These are phyloP conservation scores for Gymnodraco acuticeps DNA, from an alignment of 2,797 vertebrate species.

Conservation along the genomic window DNA sequence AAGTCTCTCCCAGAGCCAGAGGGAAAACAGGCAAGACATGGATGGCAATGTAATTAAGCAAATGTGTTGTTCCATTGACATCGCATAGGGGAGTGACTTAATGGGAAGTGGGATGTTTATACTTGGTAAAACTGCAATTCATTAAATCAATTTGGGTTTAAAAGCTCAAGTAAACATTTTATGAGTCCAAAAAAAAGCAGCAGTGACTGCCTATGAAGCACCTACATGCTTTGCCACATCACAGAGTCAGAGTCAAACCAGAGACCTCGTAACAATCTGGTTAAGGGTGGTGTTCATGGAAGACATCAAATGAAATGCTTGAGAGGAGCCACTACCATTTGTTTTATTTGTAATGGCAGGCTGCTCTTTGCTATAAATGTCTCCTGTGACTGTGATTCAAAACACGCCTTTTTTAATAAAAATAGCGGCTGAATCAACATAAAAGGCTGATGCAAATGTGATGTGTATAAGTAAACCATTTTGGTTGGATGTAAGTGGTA, in stretches of 20 bases:
- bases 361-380: slow-evolving; percentile 26
- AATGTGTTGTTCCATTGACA: slow-evolving; percentile 49
- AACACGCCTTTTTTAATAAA: slow-evolving; percentile 10
- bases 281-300: slow-evolving; percentile 36
- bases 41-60: slow-evolving; percentile 40
- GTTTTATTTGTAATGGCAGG: slow-evolving; percentile 71
- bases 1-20: slow-evolving; percentile 29
- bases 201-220: slow-evolving; percentile 18
- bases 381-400: slow-evolving; percentile 27
- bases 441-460: background rate
- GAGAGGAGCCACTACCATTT: slow-evolving; percentile 56
- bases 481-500: slow-evolving; percentile 11
- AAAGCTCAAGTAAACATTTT: slow-evolving; percentile 52
- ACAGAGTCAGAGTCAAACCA: slow-evolving; percentile 17
- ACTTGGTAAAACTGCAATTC: slow-evolving; percentile 35
- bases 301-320: slow-evolving; percentile 63
- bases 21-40: slow-evolving; percentile 40
- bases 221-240: slow-evolving; percentile 30
- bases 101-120: slow-evolving; percentile 28
- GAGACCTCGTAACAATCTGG: slow-evolving; percentile 15
- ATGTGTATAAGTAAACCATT: slow-evolving; percentile 9
- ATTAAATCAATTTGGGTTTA: slow-evolving; percentile 38
- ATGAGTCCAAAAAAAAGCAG: slow-evolving; percentile 31
- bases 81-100: slow-evolving; percentile 27
- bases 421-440: slow-evolving; percentile 1